A percentile compares a stretch with the other conserved stretches of the same genome.
Conservation (phyloP, 2,888 invertebrate species). For the Nemoura dubitans region DNA sequence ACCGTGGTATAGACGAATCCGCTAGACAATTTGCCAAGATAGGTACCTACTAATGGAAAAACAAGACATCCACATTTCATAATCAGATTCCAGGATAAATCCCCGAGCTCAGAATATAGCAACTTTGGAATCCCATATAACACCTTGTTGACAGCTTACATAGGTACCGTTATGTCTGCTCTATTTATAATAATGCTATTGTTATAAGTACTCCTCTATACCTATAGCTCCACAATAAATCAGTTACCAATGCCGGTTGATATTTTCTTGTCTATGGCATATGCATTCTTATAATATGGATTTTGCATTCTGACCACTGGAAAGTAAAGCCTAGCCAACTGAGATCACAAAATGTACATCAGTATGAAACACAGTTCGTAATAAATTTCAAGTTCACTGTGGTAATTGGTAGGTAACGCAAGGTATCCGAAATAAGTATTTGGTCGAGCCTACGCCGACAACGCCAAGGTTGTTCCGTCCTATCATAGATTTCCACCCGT, state of each 20-base stretch:
- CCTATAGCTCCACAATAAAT: neutral
- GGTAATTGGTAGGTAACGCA: too few relatives aligned
- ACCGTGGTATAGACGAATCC: neutral
- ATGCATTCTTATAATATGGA: neutral
- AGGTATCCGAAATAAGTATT: too few relatives aligned
- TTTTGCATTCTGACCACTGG: neutral
- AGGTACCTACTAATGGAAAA: neutral
- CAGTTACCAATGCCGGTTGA: neutral
- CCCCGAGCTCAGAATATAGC: neutral
- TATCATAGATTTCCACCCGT: neutral
- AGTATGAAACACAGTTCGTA: too few relatives aligned
- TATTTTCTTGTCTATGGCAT: neutral
- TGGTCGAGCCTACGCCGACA: too few relatives aligned
- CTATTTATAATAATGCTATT: neutral
- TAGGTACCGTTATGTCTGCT: neutral
- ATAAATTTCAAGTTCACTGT: too few relatives aligned
- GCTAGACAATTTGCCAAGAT: neutral
- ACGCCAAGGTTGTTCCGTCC: neutral
- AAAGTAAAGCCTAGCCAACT: too few relatives aligned
- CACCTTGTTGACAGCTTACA: neutral
- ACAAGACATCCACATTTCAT: neutral
- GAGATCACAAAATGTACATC: too few relatives aligned
- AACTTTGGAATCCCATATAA: neutral
- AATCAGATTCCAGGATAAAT: neutral
- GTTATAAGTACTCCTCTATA: neutral